Conservation (phyloP, 2,888 invertebrate species). For the Schizotus pectinicornis region DNA sequence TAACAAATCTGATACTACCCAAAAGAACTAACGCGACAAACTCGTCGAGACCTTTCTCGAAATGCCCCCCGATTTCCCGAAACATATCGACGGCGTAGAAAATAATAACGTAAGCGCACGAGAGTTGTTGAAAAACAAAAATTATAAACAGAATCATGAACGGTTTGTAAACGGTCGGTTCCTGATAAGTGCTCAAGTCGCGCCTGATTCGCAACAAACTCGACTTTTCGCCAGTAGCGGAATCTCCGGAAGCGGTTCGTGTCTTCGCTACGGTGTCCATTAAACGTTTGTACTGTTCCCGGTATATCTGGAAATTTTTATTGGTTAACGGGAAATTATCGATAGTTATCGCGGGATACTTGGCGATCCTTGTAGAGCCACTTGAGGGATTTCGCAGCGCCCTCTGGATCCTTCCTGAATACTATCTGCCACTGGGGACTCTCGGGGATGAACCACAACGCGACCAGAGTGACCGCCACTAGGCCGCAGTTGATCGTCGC, state of each 20-base stretch:
- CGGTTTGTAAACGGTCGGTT: constrained; percentile 62
- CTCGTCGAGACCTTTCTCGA: constrained; percentile 58
- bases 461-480: constrained; percentile 50
- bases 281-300: constrained; percentile 38
- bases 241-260: no score
- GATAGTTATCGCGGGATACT: constrained; percentile 39
- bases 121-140: constrained; percentile 64
- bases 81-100: constrained; percentile 66
- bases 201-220: constrained; percentile 32
- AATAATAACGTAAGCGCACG: constrained; percentile 65
- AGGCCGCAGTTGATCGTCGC: constrained; percentile 58
- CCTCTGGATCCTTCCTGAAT: constrained; percentile 53
- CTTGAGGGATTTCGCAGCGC: constrained; percentile 55
- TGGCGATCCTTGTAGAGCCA: constrained; percentile 58
- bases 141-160: constrained; percentile 58
- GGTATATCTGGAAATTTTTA: constrained; percentile 40
- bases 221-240: not conserved
- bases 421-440: constrained; percentile 65
- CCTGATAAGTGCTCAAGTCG: constrained; percentile 42
- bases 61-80: constrained; percentile 58
- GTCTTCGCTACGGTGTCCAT: constrained; percentile 31
- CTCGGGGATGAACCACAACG: constrained; percentile 61
- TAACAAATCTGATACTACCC: constrained; percentile 61
- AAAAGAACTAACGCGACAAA: constrained; percentile 60
- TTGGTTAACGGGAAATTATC: constrained; percentile 24